Evolutionary conservation across 1,140 invertebrate genomes (phyloP), one percentile per base, ranked within the genome.

Genomic region (Coboldia fuscipes): DNA sequence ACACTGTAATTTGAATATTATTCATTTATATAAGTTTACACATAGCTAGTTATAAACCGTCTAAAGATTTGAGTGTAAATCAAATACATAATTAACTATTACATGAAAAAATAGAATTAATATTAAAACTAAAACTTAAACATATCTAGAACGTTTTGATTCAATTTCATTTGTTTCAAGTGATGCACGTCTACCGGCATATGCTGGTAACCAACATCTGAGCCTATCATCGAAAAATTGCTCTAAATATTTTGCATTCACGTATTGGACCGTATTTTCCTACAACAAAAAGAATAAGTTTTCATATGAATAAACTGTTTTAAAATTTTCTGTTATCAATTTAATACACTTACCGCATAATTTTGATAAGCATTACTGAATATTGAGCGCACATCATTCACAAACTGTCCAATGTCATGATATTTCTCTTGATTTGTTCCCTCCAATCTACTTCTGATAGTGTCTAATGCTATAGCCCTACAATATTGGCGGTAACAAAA

Each of bases 341-440:
- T 31, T 35, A 30, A 35, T 42, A n/a, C n/a, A 66, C 71, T 72
- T 66, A 86, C 83, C 44, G 72, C 59, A 63, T 89, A 88, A 51
- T 74, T 88, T 12, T 61, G 65, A 50, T 76, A 80, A 33, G 82
- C 86, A 58, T 89, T 89, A 51, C 70, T 74, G 57, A 92, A 89
- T 50, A 92, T 76, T 38, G 83, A 65, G 38, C 80, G 68, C 33
- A 84, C 71, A 57, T 92, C 86, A 29, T 66, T 58, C 32, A 90
- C 65, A 47, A 89, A 75, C 42, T 80, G 70, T 42, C 72, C 64
- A 30, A 83, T 62, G 44, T 68, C 66, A 40, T 67, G 65, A 55
- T 90, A 90, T 50, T 77, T 73, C 45, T 71, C 63, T 27, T 66
- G 62, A 46, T 66, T 63, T 40, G 66, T 66, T 37, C 73, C 68